Evolutionary conservation across 2,797 vertebrate genomes (phyloP).

Genomic region (Cheracebus regulus): DNA sequence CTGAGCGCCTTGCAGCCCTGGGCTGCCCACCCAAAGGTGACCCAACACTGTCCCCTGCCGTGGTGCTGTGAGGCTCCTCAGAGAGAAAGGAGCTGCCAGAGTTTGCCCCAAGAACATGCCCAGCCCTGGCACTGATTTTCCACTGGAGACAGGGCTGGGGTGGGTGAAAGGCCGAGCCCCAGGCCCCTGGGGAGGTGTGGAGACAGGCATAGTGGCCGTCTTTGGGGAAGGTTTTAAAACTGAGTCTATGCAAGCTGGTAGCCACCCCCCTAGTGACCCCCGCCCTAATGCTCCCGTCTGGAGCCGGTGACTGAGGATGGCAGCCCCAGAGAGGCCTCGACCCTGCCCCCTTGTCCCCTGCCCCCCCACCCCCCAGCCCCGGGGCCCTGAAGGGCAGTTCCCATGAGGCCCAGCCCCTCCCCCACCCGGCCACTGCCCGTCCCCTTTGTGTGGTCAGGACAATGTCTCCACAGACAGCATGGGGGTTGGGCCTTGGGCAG

Average conservation of each 20-base stretch:
- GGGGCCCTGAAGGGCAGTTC: conserved; percentile 81
- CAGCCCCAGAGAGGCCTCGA: conserved; percentile 70
- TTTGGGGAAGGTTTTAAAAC: fast-evolving
- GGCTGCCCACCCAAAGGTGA: neutral
- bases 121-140: neutral
- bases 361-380: neutral
- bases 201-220: neutral
- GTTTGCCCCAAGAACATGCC: neutral
- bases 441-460: conserved; percentile 81
- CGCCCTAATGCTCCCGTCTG: neutral
- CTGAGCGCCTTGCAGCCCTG: neutral
- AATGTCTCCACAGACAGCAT: conserved; percentile 61
- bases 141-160: neutral
- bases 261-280: neutral
- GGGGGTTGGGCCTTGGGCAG: conserved; percentile 7
- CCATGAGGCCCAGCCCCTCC: conserved; percentile 79
- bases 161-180: neutral
- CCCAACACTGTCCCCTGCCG: neutral
- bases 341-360: neutral
- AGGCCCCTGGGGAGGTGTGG: neutral
- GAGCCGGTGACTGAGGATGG: conserved; percentile 72
- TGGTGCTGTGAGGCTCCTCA: neutral
- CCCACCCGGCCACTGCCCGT: conserved; percentile 74
- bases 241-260: conserved; percentile 6
- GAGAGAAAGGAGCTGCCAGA: fast-evolving